phyloP scores from a whole-genome alignment of 1,140 invertebrate species.

The Archegozetes longisetosus region DNA sequence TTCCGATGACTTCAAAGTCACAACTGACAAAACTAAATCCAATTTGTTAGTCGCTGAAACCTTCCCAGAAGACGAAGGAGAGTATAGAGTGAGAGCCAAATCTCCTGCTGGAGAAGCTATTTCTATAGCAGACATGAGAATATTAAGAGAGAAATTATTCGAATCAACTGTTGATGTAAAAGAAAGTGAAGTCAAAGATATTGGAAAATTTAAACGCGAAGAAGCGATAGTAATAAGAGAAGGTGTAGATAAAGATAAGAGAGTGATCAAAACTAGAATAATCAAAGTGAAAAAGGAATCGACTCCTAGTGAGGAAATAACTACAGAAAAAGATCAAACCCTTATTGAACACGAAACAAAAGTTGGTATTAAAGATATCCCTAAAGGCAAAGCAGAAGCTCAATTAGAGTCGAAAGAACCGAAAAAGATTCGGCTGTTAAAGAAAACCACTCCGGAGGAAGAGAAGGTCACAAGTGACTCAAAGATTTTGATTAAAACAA shows the following conservation, averaged over 20 bases:
- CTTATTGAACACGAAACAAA: too few relatives aligned
- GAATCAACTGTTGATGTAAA: conserved; percentile 1
- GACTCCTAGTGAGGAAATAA: too few relatives aligned
- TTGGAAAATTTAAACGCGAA: neutral
- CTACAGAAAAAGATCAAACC: too few relatives aligned
- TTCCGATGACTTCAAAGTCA: neutral
- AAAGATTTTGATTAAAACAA: neutral
- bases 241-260: too few relatives aligned
- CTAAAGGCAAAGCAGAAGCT: too few relatives aligned
- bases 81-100: neutral
- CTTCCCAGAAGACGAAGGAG: conserved; percentile 4
- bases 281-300: too few relatives aligned
- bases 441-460: conserved; percentile 3
- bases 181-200: conserved; percentile 17
- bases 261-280: too few relatives aligned
- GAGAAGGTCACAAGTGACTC: neutral
- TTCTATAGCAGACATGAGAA: conserved; percentile 5
- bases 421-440: neutral
- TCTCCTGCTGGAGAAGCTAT: conserved; percentile 2
- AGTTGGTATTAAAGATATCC: too few relatives aligned
- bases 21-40: neutral
- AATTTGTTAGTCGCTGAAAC: neutral
- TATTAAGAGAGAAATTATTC: neutral
- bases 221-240: neutral
- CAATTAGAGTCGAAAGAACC: too few relatives aligned